A percentile compares a stretch with the other conserved stretches of the same genome.
These are phyloP conservation scores for Anguilla obscura DNA, from an alignment of 2,797 vertebrate genomes.

Conservation along the genomic window DNA sequence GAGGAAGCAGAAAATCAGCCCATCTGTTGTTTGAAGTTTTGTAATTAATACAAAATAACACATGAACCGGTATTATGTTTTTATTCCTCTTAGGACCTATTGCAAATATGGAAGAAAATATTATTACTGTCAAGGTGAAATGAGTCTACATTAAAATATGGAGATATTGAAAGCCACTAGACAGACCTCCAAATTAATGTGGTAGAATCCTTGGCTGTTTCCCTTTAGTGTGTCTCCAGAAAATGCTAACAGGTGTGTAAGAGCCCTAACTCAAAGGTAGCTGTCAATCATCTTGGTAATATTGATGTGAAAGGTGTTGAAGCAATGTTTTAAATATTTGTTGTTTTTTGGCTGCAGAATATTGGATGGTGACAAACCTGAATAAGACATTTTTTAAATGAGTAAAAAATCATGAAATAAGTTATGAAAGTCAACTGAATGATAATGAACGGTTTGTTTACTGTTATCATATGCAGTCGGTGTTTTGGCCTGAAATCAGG, in stretches of 20 bases:
- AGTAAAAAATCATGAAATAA: background rate
- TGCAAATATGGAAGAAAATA: conserved; percentile 40
- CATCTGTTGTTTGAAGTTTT: conserved; percentile 31
- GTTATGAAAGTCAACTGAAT: background rate
- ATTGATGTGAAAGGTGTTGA: background rate
- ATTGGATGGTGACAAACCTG: background rate
- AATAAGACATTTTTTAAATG: background rate
- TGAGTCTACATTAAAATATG: background rate
- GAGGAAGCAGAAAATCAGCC: background rate
- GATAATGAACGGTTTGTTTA: background rate
- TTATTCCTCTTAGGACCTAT: conserved; percentile 41
- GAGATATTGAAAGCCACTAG: background rate
- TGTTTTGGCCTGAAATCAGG: background rate
- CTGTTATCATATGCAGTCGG: background rate
- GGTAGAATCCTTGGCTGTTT: background rate
- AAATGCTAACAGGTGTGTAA: background rate
- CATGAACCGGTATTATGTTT: conserved; percentile 50
- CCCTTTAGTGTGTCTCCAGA: background rate
- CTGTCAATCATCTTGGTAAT: background rate
- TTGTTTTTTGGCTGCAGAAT: background rate
- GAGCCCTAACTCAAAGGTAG: background rate
- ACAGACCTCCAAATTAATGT: background rate
- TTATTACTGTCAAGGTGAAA: conserved; percentile 49
- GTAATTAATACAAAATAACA: conserved; percentile 61
- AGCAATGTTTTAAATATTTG: background rate